These are phyloP conservation scores for Pitangus sulphuratus DNA, from an alignment of 2,797 vertebrate genomes.

Conservation along the genomic window DNA sequence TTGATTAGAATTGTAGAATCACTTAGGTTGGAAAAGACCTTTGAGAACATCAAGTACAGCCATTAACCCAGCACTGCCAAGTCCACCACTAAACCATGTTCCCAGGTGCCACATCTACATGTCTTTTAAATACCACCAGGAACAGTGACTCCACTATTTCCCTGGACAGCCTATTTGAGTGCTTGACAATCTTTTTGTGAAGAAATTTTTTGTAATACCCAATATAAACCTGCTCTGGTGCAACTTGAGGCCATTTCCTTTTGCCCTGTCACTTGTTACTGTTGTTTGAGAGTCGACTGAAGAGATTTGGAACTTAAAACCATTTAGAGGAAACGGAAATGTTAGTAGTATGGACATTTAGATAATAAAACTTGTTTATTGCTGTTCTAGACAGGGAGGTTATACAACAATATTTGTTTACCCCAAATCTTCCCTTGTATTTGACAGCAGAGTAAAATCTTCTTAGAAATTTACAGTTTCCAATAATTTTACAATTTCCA, in stretches of 20 bases:
- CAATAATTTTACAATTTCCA: neutral
- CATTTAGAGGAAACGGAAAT: neutral
- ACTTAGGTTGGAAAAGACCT: neutral
- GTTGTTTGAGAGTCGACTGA: neutral
- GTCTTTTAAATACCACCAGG: neutral
- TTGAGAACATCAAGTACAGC: neutral
- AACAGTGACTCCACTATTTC: neutral
- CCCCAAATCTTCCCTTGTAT: neutral
- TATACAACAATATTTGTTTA: neutral
- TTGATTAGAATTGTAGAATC: neutral
- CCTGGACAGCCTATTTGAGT: neutral
- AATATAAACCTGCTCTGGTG: neutral
- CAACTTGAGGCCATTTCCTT: neutral
- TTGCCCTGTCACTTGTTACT: neutral
- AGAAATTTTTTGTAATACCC: neutral
- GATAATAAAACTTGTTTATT: neutral
- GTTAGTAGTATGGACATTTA: neutral
- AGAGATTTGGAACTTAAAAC: neutral
- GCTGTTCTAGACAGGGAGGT: neutral
- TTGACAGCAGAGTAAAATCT: neutral
- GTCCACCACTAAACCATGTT: neutral
- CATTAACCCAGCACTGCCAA: neutral
- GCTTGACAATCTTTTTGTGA: neutral
- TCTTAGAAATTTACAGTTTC: neutral
- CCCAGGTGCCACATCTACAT: neutral